Base-by-base conservation (phyloP, 2,888 invertebrate species). In the Opisthograptis luteolata region DNA sequence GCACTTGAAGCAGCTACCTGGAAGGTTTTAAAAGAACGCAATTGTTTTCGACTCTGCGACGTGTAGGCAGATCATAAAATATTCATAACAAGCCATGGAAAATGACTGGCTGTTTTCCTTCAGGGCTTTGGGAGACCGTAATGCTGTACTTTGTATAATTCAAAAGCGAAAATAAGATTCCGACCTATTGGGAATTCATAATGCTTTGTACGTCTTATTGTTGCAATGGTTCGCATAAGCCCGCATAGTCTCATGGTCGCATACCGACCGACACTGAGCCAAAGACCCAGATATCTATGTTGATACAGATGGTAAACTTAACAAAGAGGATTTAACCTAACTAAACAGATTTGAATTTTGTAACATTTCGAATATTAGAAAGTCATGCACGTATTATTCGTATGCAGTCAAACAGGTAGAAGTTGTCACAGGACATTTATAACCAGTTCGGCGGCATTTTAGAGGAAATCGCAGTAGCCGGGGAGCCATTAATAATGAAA, bases 41-140 rank as follows among this genome's bases (percentile, higher is more conserved):
- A 48, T 58, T 55, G 57, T 57, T 53, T 47, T 53, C 35, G 48
- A 24, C 24, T 36, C 20, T 12, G 41, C 25, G 34, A 36, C 28
- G 54, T 50, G 57, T 55, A 39, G 55, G 54, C 44, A 45, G 47
- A 41, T 25, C 27, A 40, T 55, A 58, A 54, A 55, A 58, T 51
- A 58, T 58, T 58, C 55, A 58, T 42, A 47, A 35, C 49, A 31
- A 47, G 49, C 36, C 43, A 39, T 47, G 36, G 46, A 31, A 46
- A 49, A 52, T 35, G 28, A 44, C 17, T 36, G 24, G 12, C 34
- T 28, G 27, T 27, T 28, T 42, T 27, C 39, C 12, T 51, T 25
- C 12, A 32, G 31, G 27, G 13, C 19, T 30, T 30, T 37, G 10
- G 0, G 15, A 40, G 20, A 4, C 9, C 19, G 24, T 41, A 41